Evolutionary conservation across 1,140 invertebrate species (phyloP), one percentile per base, ranked within the genome.

Genomic region (Antheraea pernyi): DNA sequence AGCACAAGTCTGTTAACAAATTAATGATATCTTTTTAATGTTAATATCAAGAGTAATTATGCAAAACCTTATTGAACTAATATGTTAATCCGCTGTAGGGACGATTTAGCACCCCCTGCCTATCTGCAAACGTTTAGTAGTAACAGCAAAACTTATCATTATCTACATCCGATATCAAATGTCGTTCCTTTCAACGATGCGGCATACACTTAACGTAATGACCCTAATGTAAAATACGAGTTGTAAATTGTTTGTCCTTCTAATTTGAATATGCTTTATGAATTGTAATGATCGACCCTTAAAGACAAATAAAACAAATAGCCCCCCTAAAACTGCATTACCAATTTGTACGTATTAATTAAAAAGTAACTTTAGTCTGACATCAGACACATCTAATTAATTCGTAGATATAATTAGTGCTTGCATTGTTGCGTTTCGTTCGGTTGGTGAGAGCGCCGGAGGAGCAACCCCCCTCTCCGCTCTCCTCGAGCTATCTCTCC

Each of bases 31-130:
- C 7, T 42, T 7, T 61, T 46, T 19, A 48, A n/a, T 42, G 42
- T 39, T 37, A 42, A 76, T 64, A 75, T 75, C 65, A 63, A 61
- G 48, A 65, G 58, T 83, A 84, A 87, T 86, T 88, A 88, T 88
- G 82, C 76, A 84, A 88, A 91, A 84, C 75, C 81, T 81, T 80
- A 78, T 82, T 83, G 81, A 82, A 79, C 72, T 74, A 80, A 87
- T 89, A 91, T 91, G 88, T 86, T 87, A 91, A 91, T 89, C 73
- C 65, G 71, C 77, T 78, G 75, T 76, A 65, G 65, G 81, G 86
- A 85, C 88, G 86, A 91, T 91, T 91, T 88, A 88, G 86, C 87
- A 83, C 87, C 88, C 86, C 86, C 22, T 69, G 67, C 73, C 61
- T 76, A 80, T 81, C 71, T 70, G 68, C 72, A 67, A 72, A 87